These are phyloP conservation scores for Poecilus cupreus DNA, from an alignment of 2,888 invertebrate species.

Conservation along the genomic window DNA sequence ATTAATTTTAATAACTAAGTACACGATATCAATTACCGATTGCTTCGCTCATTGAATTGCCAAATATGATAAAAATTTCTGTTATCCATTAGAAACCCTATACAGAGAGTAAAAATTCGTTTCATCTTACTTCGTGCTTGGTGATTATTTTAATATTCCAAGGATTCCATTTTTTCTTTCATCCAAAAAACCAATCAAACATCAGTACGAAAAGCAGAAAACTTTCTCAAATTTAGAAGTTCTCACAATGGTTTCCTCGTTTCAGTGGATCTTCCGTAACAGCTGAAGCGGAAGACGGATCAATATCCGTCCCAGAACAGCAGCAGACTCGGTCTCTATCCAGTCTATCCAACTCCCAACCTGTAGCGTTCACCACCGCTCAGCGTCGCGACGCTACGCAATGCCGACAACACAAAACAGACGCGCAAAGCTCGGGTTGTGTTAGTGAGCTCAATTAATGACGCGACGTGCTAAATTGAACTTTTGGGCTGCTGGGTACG, in stretches of 20 bases:
- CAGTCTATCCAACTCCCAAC: no score
- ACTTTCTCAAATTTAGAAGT: background rate
- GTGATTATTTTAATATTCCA: background rate
- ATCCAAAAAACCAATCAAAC: background rate
- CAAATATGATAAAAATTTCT: no score
- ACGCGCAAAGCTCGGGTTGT: background rate
- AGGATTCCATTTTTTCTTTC: background rate
- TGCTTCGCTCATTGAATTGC: no score
- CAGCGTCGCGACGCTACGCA: background rate
- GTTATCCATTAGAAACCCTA: no score
- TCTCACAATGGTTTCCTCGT: background rate
- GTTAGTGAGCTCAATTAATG: conserved; percentile 1
- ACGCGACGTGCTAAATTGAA: background rate
- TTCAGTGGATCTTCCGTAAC: background rate
- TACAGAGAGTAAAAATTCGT: no score
- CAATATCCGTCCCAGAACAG: background rate
- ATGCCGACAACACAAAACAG: background rate
- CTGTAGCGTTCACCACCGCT: background rate
- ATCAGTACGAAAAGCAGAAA: background rate
- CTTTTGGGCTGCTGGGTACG: background rate
- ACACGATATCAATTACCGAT: no score
- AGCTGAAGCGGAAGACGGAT: background rate
- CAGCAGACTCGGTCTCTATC: background rate
- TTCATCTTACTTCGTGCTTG: no score
- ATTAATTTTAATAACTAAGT: no score